Base-by-base conservation (phyloP, 1,140 invertebrate species). In the Halotydeus destructor region DNA sequence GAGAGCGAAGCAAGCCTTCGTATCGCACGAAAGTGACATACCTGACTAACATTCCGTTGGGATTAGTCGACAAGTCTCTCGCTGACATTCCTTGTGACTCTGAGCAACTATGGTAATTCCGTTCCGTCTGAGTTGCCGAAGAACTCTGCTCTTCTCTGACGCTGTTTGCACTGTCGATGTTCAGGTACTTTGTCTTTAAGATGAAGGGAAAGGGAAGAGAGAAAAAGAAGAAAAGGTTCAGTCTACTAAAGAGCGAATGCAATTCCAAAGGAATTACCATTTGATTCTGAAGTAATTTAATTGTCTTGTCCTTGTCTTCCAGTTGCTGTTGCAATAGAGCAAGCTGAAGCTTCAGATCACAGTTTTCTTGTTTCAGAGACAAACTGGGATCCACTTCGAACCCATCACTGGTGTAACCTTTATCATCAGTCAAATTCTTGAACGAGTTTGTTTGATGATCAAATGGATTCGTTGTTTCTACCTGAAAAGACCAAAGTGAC, bases 381-480 rank as follows among this genome's bases (percentile, higher is more conserved):
- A n/a, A n/a, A n/a, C n/a, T n/a, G n/a, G n/a, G n/a, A n/a, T n/a
- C n/a, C n/a, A n/a, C n/a, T n/a, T n/a, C n/a, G n/a, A n/a, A n/a
- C n/a, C n/a, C n/a, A n/a, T n/a, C n/a, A n/a, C n/a, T n/a, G n/a
- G n/a, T n/a, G n/a, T n/a, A n/a, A n/a, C n/a, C n/a, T n/a, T n/a
- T n/a, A n/a, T n/a, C n/a, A n/a, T n/a, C n/a, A n/a, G n/a, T n/a
- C n/a, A n/a, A n/a, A n/a, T n/a, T n/a, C n/a, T n/a, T n/a, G n/a
- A n/a, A n/a, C n/a, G n/a, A n/a, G n/a, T n/a, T n/a, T 19, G 14
- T 47, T 35, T 9, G 43, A 35, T 28, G 35, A 28, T 77, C 74
- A 67, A 80, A 80, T 67, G 78, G 76, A 71, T 78, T 79, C 67
- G 78, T 72, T 70, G 77, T 76, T 68, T 80, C 77, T 54, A 74